phyloP scores from a whole-genome alignment of 2,888 invertebrate species.

The Melipona bicolor region DNA sequence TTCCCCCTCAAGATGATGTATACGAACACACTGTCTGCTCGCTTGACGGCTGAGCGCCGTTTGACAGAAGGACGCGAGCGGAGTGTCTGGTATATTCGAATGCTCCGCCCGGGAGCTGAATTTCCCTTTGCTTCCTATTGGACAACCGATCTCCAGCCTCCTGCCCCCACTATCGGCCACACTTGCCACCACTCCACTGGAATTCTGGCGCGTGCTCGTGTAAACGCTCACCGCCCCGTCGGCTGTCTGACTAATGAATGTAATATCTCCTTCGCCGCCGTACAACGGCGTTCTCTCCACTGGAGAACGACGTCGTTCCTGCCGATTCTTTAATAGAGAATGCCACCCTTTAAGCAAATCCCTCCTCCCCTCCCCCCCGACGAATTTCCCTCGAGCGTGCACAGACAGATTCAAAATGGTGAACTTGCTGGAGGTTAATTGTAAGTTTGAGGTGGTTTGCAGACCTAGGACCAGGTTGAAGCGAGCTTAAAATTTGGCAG shows the following conservation, averaged over 20 bases:
- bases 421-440: neutral
- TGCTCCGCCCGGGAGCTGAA: slow-evolving; percentile 76
- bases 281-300: neutral
- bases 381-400: neutral
- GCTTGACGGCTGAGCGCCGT: slow-evolving; percentile 82
- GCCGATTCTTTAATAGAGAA: slow-evolving; percentile 42
- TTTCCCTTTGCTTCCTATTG: slow-evolving; percentile 63
- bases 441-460: neutral
- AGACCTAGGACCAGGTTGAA: neutral
- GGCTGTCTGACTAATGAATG: slow-evolving; percentile 32
- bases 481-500: neutral
- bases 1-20: neutral
- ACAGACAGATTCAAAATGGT: neutral
- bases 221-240: slow-evolving; percentile 60
- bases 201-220: slow-evolving; percentile 67
- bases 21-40: slow-evolving; percentile 34
- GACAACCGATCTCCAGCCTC: slow-evolving; percentile 47
- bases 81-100: slow-evolving; percentile 72
- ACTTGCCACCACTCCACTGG: slow-evolving; percentile 39
- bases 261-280: neutral
- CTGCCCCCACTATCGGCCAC: slow-evolving; percentile 48
- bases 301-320: slow-evolving; percentile 15
- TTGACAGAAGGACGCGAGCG: slow-evolving; percentile 71
- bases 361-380: too few relatives aligned
- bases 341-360: slow-evolving; percentile 4